Evolutionary conservation across 2,113 vertebrate genomes (phyloP).

Genomic region (Vireo altiloquus): DNA sequence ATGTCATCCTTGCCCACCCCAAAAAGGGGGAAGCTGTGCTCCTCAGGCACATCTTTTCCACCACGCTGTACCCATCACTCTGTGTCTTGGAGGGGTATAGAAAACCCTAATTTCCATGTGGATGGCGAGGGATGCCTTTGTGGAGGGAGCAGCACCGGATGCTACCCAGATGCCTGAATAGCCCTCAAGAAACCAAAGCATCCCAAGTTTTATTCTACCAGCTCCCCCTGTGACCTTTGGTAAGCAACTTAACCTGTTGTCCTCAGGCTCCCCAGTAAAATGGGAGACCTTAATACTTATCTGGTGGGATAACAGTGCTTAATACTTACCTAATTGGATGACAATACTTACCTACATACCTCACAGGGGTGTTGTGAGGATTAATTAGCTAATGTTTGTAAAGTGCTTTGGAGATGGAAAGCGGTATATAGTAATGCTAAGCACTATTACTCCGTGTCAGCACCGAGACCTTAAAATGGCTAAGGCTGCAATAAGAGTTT

Average conservation of each 20-base stretch:
- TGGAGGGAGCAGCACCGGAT: neutral
- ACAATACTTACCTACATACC: slow-evolving; percentile 73
- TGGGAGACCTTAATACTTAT: slow-evolving; percentile 69
- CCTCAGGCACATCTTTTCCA: neutral
- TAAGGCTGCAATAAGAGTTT: slow-evolving; percentile 19
- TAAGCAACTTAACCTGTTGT: slow-evolving; percentile 70
- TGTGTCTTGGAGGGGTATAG: neutral
- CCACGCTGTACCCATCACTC: rapidly evolving
- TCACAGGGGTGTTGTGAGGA: slow-evolving; percentile 69
- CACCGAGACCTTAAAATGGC: neutral
- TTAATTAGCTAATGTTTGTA: slow-evolving; percentile 72
- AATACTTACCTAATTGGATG: slow-evolving; percentile 71
- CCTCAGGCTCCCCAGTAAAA: slow-evolving; percentile 67
- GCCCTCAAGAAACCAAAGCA: neutral
- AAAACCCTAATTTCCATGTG: neutral
- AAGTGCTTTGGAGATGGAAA: slow-evolving; percentile 64
- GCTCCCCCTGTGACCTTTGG: slow-evolving; percentile 43
- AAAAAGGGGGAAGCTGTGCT: neutral
- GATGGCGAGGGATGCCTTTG: neutral
- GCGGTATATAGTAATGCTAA: slow-evolving; percentile 41
- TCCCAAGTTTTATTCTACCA: slow-evolving; percentile 36
- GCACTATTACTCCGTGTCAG: neutral
- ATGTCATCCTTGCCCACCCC: neutral
- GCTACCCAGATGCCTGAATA: neutral
- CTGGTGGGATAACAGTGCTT: slow-evolving; percentile 65